Conservation (phyloP, 2,797 vertebrate species). For the Poeciliopsis gracilis region DNA sequence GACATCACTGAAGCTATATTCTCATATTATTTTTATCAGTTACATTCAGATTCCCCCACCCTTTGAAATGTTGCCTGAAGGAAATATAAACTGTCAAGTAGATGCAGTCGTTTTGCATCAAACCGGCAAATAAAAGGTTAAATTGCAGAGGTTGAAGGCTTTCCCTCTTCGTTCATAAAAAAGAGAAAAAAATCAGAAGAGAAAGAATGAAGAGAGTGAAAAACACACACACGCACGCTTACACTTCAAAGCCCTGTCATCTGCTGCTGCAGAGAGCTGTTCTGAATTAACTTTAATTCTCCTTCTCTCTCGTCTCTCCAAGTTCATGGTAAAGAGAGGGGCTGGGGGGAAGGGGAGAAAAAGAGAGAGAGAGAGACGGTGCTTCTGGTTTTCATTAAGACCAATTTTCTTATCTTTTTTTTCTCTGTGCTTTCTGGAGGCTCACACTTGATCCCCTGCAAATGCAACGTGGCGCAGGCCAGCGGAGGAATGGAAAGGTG, state of each 20-base stretch:
- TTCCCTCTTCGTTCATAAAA: conserved; percentile 84
- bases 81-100: conserved; percentile 40
- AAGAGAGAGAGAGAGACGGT: conserved; percentile 47
- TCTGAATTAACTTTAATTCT: conserved; percentile 94
- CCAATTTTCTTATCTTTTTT: conserved; percentile 94
- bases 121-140: conserved; percentile 75
- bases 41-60: conserved; percentile 32
- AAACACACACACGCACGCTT: conserved; percentile 75
- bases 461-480: conserved; percentile 89
- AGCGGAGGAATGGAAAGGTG: conserved; percentile 83
- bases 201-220: conserved; percentile 60
- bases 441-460: conserved; percentile 87
- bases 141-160: conserved; percentile 79
- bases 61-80: conserved; percentile 19
- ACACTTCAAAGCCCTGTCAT: conserved; percentile 92
- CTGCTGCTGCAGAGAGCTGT: conserved; percentile 85
- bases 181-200: conserved; percentile 59
- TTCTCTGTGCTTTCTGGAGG: conserved; percentile 82
- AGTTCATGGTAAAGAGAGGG: conserved; percentile 83
- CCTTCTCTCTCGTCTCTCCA: conserved; percentile 83
- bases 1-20: conserved; percentile 5
- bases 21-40: conserved; percentile 7
- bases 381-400: conserved; percentile 95
- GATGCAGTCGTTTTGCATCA: conserved; percentile 36
- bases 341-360: conserved; percentile 23